phyloP scores from a whole-genome alignment of 2,888 invertebrate genomes.

The Tridacna gigas region DNA sequence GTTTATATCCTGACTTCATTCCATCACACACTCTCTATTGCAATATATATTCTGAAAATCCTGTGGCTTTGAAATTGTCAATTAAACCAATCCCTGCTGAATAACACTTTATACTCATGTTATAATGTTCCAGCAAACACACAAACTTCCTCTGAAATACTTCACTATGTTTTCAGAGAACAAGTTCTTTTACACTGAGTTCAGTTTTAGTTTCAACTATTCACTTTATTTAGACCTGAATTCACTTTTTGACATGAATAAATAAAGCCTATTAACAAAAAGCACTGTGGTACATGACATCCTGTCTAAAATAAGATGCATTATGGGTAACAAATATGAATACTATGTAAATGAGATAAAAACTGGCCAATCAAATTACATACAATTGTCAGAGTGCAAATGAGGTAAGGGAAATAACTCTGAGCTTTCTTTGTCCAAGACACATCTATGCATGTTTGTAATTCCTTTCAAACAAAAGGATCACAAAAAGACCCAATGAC shows the following conservation, averaged over 20 bases:
- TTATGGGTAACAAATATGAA: constrained; percentile 29
- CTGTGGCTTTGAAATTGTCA: neutral
- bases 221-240: constrained; percentile 16
- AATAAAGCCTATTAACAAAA: constrained; percentile 32
- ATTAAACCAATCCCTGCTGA: neutral
- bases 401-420: constrained; percentile 35
- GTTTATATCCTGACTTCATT: neutral
- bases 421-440: constrained; percentile 31
- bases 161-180: neutral
- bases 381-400: constrained; percentile 20
- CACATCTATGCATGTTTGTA: neutral
- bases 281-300: constrained; percentile 27
- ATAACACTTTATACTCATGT: neutral
- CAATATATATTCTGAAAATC: neutral
- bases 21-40: neutral
- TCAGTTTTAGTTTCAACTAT: neutral
- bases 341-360: constrained; percentile 25
- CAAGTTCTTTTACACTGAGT: neutral
- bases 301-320: constrained; percentile 15
- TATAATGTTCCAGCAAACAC: neutral
- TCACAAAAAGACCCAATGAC: neutral
- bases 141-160: neutral
- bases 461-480: neutral
- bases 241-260: constrained; percentile 23
- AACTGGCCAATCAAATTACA: constrained; percentile 28